Evolutionary conservation across 2,888 invertebrate species (phyloP), one percentile per base, ranked within the genome.

Genomic region (Leucoma salicis): DNA sequence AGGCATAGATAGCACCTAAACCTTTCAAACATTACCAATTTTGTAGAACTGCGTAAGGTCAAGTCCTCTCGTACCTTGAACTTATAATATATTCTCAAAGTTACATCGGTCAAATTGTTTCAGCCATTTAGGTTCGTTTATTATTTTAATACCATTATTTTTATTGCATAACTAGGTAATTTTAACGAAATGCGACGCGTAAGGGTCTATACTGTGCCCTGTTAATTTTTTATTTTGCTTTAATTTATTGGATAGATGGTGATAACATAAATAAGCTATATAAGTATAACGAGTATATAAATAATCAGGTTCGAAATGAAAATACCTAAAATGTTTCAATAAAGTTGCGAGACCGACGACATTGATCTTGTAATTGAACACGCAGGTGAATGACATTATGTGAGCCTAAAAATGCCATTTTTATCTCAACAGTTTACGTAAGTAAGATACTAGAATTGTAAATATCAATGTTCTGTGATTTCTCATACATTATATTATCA

Each of bases 91-190:
- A 43, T 44, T 57, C 57, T 38, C 42, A 49, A 53, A 57, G 55
- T 56, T 57, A 56, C 52, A 39, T 34, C 53, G 55, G 57, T 56
- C 55, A 57, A 53, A 56, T 49, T 46, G 53, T 49, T 56, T 57
- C 43, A 44, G 38, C 46, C 46, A 36, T 35, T 44, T 35, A 33
- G 28, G 8, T 36, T 40, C 44, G 29, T 45, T 39, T 40, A 45
- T 36, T 36, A 39, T 40, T 44, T 39, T 33, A n/a, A 45, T 36
- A 16, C 35, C 39, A 28, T 11, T 14, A 35, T 40, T 45, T 40
- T 14, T 39, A 39, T 33, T 40, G 12, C 15, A 31, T 1, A 29
- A 13, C 29, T 29, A 11, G 11, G 11, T 27, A 27, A 2, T 10
- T 10, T 27, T 27, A 21, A 21, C 8, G 21, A 21, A 21, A 21